These are phyloP conservation scores for Allobates femoralis DNA, from an alignment of 2,797 vertebrate species.

Conservation along the genomic window DNA sequence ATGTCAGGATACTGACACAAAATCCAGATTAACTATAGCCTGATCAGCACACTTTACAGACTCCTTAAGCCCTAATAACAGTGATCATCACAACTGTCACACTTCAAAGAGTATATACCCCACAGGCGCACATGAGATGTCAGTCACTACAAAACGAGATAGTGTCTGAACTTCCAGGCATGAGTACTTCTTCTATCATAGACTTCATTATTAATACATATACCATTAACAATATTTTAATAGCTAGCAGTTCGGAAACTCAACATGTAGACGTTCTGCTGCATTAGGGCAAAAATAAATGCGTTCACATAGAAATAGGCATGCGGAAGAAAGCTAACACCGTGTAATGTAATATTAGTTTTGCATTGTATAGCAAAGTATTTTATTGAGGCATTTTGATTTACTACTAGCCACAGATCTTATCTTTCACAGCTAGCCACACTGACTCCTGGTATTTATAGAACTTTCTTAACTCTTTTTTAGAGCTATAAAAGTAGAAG, in stretches of 20 bases:
- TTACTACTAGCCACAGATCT: conserved; percentile 32
- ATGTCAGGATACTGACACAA: conserved; percentile 38
- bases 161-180: background rate
- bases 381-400: conserved; percentile 60
- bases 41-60: conserved; percentile 30
- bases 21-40: conserved; percentile 13
- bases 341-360: conserved; percentile 61
- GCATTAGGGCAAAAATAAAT: conserved; percentile 22
- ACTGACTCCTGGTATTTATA: conserved; percentile 62
- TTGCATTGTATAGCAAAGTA: conserved; percentile 59
- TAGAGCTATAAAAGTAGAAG: conserved; percentile 11
- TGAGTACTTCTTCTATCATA: background rate
- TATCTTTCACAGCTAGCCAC: conserved; percentile 59
- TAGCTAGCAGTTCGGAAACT: background rate
- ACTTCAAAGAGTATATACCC: conserved; percentile 73
- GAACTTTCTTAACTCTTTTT: conserved; percentile 52
- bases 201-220: background rate
- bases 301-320: conserved; percentile 26
- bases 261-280: background rate
- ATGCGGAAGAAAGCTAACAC: conserved; percentile 50
- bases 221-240: background rate
- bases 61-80: conserved; percentile 67
- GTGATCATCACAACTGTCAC: conserved; percentile 66
- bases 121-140: conserved; percentile 71
- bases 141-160: conserved; percentile 58